phyloP scores from a whole-genome alignment of 2,888 invertebrate genomes.

The Steinernema scapterisci region DNA sequence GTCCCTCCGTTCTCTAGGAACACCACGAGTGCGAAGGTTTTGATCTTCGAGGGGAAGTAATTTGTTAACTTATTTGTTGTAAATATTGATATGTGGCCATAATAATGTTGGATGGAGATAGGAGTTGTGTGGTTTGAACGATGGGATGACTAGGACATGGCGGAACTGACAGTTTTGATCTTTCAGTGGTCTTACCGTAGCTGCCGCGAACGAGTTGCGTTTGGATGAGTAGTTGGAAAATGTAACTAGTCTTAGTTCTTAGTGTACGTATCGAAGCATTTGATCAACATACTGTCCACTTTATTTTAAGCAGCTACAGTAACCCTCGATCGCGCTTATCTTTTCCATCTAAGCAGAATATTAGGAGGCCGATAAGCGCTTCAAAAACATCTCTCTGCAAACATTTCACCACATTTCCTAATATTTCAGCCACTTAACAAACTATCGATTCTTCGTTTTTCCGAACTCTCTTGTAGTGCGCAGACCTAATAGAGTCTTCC shows the following conservation, averaged over 20 bases:
- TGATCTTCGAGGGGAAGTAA: not conserved
- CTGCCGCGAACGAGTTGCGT: too few species aligned
- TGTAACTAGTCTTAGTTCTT: too few species aligned
- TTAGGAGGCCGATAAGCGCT: not conserved
- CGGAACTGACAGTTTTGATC: too few species aligned
- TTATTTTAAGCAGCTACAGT: too few species aligned
- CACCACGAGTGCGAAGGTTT: conserved; percentile 12
- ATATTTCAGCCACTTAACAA: not conserved
- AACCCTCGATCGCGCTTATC: too few species aligned
- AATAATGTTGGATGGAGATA: too few species aligned
- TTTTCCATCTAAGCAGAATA: not conserved
- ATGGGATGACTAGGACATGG: too few species aligned
- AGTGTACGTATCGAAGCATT: too few species aligned
- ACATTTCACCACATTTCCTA: not conserved
- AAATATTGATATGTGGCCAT: not conserved
- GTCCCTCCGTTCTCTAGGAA: conserved; percentile 12
- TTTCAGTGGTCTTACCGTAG: too few species aligned
- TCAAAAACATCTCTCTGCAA: not conserved
- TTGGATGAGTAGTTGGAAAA: too few species aligned
- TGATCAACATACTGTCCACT: too few species aligned
- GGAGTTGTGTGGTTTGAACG: too few species aligned
- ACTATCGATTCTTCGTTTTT: not conserved
- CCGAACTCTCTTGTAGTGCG: not conserved
- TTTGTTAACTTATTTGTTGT: not conserved
- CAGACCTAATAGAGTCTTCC: not conserved